These are phyloP conservation scores for Eristalis intricaria DNA, from an alignment of 2,888 invertebrate genomes.

Conservation along the genomic window DNA sequence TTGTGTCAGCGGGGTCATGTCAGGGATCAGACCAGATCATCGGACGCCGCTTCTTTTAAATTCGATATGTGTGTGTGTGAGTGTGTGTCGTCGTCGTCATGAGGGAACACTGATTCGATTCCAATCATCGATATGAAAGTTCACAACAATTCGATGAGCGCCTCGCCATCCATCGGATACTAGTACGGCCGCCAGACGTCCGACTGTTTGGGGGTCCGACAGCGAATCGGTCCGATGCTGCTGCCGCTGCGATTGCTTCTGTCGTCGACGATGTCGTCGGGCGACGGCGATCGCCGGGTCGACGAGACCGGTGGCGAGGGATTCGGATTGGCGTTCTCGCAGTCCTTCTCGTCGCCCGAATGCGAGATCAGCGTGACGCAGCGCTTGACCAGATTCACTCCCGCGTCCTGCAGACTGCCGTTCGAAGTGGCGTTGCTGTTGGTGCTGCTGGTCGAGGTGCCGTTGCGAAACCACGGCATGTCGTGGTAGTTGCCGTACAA, in stretches of 20 bases:
- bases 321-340: constrained; percentile 79
- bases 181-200: constrained; percentile 91
- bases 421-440: constrained; percentile 71
- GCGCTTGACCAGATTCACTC: constrained; percentile 80
- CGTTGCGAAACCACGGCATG: constrained; percentile 85
- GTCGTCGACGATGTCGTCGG: constrained; percentile 81
- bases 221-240: constrained; percentile 80
- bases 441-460: constrained; percentile 75
- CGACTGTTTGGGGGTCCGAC: constrained; percentile 82
- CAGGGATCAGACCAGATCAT: not conserved
- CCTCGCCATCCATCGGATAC: constrained; percentile 74
- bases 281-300: constrained; percentile 83
- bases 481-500: constrained; percentile 87
- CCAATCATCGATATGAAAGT: constrained; percentile 61
- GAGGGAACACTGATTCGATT: constrained; percentile 56
- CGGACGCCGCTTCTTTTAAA: constrained; percentile 34
- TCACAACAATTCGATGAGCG: constrained; percentile 62
- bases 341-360: constrained; percentile 76
- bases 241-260: constrained; percentile 65
- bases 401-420: constrained; percentile 73
- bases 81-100: not conserved
- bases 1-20: not conserved
- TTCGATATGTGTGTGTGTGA: constrained; percentile 62
- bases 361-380: constrained; percentile 80
- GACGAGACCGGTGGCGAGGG: constrained; percentile 81